These are phyloP conservation scores for Aporophyla lueneburgensis DNA, from an alignment of 2,888 invertebrate genomes.

Conservation along the genomic window DNA sequence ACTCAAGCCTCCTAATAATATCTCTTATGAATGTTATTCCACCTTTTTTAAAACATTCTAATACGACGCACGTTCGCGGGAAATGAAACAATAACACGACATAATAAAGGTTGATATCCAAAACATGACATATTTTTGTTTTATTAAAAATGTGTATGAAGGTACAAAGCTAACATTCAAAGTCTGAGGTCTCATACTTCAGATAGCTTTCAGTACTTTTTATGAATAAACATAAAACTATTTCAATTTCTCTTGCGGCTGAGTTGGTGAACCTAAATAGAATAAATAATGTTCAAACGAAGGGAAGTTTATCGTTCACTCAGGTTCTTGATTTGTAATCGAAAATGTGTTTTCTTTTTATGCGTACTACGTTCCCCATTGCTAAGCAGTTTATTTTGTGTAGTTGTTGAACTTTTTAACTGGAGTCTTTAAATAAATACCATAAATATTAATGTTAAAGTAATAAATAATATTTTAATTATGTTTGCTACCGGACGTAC, in stretches of 20 bases:
- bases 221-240: slow-evolving; percentile 26
- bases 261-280: slow-evolving; percentile 23
- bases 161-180: slow-evolving; percentile 34
- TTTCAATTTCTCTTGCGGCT: slow-evolving; percentile 32
- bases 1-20: slow-evolving; percentile 83
- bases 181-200: background rate
- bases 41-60: slow-evolving; percentile 66
- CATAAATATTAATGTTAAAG: too few relatives aligned
- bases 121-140: slow-evolving; percentile 20
- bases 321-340: slow-evolving; percentile 30
- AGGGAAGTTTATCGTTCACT: slow-evolving; percentile 14
- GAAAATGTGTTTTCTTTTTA: slow-evolving; percentile 24
- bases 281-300: slow-evolving; percentile 27
- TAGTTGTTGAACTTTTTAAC: background rate
- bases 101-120: slow-evolving; percentile 47
- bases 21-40: slow-evolving; percentile 72
- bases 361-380: background rate
- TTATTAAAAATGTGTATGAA: slow-evolving; percentile 3
- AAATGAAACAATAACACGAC: slow-evolving; percentile 58
- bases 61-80: slow-evolving; percentile 38
- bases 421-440: background rate
- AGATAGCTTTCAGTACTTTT: slow-evolving; percentile 2
- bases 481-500: too few relatives aligned
- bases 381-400: background rate
- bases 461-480: too few relatives aligned